Evolutionary conservation across 2,797 vertebrate species (phyloP).

Genomic region (Hapalemur alaotrensis): DNA sequence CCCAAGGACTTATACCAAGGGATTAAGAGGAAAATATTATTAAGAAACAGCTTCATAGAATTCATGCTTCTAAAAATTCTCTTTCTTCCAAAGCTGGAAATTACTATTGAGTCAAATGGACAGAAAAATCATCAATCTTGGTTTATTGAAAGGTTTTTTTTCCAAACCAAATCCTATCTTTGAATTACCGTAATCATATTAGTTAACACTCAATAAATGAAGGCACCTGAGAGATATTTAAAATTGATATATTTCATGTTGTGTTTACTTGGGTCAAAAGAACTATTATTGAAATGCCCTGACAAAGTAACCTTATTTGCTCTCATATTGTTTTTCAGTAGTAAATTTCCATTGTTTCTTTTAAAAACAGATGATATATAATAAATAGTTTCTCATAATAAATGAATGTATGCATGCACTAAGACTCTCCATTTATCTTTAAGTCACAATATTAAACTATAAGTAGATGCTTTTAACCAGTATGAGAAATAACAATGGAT

Average conservation of each 20-base stretch:
- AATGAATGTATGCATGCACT: not conserved
- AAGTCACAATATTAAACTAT: not conserved
- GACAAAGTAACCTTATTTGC: constrained; percentile 25
- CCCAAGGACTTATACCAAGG: constrained; percentile 1
- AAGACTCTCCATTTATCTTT: constrained; percentile 13
- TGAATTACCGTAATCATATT: constrained; percentile 30
- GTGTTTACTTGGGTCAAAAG: constrained; percentile 37
- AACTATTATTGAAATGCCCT: constrained; percentile 19
- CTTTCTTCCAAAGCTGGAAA: constrained; percentile 6
- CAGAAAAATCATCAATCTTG: constrained; percentile 36
- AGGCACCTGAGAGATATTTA: not conserved
- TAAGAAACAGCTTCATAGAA: constrained; percentile 29
- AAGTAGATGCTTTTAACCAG: not conserved
- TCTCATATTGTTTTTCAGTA: constrained; percentile 35
- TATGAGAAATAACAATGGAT: not conserved
- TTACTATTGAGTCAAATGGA: constrained; percentile 27
- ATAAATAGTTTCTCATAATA: not conserved
- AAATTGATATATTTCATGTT: constrained; percentile 11
- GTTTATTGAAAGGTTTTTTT: constrained; percentile 27
- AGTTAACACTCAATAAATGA: constrained; percentile 27
- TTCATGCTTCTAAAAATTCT: constrained; percentile 39
- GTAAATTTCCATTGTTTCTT: not conserved
- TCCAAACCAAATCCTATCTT: not conserved
- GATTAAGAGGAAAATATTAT: constrained; percentile 1
- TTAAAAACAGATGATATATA: not conserved